Evolutionary conservation across 2,888 invertebrate genomes (phyloP).

Genomic region (Aphodius granarius): DNA sequence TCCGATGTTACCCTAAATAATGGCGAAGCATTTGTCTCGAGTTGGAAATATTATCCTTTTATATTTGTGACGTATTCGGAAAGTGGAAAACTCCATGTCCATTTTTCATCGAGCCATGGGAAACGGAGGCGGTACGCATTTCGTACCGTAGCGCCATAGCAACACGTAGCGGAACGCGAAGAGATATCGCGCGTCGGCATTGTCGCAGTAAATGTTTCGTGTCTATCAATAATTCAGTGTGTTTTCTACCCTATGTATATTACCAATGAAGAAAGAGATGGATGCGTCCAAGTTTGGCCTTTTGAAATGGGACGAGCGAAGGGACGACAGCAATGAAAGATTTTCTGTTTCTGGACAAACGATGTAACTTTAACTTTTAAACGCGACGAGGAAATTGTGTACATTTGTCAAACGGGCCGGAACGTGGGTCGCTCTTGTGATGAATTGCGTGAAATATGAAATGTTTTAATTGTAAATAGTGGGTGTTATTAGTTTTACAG

Average conservation of each 20-base stretch:
- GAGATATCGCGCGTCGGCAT: neutral
- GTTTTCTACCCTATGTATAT: neutral
- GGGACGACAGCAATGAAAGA: neutral
- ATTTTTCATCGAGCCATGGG: constrained; percentile 17
- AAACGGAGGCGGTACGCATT: neutral
- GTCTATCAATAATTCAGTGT: neutral
- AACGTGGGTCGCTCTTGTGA: neutral
- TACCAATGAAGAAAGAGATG: neutral
- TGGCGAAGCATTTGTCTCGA: constrained; percentile 31
- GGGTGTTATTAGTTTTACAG: neutral
- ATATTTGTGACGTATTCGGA: constrained; percentile 28
- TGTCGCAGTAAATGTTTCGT: neutral
- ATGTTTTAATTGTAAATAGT: neutral
- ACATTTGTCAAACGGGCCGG: neutral
- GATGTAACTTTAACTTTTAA: neutral
- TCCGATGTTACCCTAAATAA: constrained; percentile 29
- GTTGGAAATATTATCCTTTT: constrained; percentile 30
- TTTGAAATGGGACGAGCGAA: neutral
- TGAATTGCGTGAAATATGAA: neutral
- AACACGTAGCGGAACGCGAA: neutral
- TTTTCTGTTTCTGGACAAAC: neutral
- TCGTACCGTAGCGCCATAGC: neutral
- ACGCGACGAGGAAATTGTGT: neutral
- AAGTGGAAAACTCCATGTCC: constrained; percentile 24
- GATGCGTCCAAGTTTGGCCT: neutral